These are phyloP conservation scores for Oenanthe melanoleuca DNA, from an alignment of 2,113 vertebrate genomes.

Conservation along the genomic window DNA sequence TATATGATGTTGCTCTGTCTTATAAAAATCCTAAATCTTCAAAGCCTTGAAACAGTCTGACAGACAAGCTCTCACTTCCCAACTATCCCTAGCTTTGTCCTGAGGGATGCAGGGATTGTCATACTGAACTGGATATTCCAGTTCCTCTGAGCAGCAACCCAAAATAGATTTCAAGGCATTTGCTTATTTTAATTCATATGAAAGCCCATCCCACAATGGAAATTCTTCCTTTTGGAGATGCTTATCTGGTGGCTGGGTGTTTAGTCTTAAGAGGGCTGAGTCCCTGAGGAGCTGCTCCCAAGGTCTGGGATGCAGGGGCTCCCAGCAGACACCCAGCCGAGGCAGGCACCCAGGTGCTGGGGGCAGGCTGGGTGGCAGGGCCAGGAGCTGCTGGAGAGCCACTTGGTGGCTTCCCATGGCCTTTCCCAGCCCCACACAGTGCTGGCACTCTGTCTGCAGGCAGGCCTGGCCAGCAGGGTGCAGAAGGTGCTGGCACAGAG, in stretches of 20 bases:
- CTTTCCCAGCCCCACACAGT: rapidly evolving
- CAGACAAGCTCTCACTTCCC: neutral
- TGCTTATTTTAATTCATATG: constrained; percentile 66
- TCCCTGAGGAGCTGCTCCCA: constrained; percentile 42
- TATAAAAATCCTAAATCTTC: neutral
- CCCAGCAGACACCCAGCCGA: constrained; percentile 39
- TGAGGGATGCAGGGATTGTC: neutral
- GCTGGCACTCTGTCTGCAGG: neutral
- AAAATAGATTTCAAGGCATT: neutral
- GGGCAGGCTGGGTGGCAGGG: neutral
- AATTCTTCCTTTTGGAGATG: constrained; percentile 62
- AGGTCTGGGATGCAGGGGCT: constrained; percentile 48
- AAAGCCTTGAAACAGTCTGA: neutral
- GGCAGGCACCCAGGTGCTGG: neutral
- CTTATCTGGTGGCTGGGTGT: constrained; percentile 66
- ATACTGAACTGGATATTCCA: neutral
- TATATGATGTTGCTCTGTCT: neutral
- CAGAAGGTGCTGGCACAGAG: neutral
- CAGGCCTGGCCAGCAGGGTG: neutral
- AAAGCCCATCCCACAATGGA: constrained; percentile 59
- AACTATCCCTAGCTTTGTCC: neutral
- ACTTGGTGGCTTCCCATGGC: neutral
- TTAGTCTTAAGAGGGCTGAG: constrained; percentile 32
- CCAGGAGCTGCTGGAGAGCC: neutral
- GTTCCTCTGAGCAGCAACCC: neutral